Conservation (phyloP, 2,113 vertebrate species). For the Callorhinus ursinus region DNA sequence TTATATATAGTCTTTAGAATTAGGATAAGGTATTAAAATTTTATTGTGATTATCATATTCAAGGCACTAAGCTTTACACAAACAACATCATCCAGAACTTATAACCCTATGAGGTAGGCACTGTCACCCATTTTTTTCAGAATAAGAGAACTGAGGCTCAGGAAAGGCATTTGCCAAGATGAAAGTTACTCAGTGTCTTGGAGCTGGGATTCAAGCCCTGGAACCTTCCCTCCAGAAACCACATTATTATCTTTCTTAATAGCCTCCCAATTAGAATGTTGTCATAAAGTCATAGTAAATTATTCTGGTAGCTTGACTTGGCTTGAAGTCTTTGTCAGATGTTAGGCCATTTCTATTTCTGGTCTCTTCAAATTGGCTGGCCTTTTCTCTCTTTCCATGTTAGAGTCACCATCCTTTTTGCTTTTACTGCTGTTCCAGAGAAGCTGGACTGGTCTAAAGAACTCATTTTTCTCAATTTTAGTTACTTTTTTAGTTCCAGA, state of each 20-base stretch:
- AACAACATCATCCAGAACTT: neutral
- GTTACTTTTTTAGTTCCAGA: neutral
- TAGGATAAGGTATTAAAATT: neutral
- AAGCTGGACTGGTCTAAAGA: neutral
- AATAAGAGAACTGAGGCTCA: neutral
- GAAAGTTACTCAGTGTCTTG: neutral
- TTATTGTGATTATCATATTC: neutral
- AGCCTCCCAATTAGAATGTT: neutral
- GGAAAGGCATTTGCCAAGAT: neutral
- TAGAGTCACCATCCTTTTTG: neutral
- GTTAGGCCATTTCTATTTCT: slow-evolving; percentile 7
- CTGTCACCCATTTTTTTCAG: neutral
- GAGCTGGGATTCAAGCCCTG: neutral
- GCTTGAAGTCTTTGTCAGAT: neutral
- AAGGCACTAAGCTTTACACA: neutral
- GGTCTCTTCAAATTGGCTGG: neutral
- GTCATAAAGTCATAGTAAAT: neutral
- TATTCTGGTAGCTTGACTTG: neutral
- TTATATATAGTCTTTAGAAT: neutral
- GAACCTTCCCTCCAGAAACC: neutral
- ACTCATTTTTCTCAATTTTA: neutral
- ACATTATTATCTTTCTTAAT: neutral
- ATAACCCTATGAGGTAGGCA: neutral
- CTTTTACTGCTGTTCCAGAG: neutral
- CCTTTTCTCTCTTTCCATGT: neutral